Base-by-base conservation (phyloP, 64 coral and sea anemone genomes). In the Stichodactyla mertensii region DNA sequence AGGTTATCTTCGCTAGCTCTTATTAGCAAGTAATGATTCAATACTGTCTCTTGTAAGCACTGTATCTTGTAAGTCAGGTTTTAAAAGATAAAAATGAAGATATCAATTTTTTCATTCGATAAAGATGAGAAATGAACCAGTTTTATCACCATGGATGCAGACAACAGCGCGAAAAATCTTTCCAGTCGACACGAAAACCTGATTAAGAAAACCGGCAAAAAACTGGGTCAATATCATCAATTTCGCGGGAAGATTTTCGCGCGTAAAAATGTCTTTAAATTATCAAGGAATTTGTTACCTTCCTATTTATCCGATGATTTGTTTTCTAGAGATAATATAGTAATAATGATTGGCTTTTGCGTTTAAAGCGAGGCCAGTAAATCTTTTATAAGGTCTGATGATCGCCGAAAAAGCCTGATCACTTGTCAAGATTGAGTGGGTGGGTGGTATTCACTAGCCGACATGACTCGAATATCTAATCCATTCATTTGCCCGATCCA, bases 111-210 rank as follows among this genome's bases (percentile, higher is more conserved):
- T 74, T 3, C 10, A 13, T 31, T 74, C 27, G 12, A 4, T 20
- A 70, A 20, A 14, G 69, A 74, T 74, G 23, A 31, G 23, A 74
- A 74, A 9, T 31, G n/a, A 23, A 10, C 24, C 69, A 27, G 6
- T 74, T 74, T 74, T 74, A 74, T 74, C 69, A 74, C 69, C 69
- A 74, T 74, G 69, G 69, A 27, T 5, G n/a, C 69, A 74, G 69
- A 74, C 69, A 27, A 27, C 22, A 74, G 69, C 24, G 69, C 69
- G 69, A 74, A 74, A 74, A 26, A 74, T 74, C 24, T 74, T 12
- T 74, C 69, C 2, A 12, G 12, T 26, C 69, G 69, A 31, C 69
- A 74, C 69, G 23, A 74, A 31, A 18, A 74, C 24, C 23, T 74
- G 6, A 74, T 74, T 74, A 74, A 74, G 18, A 74, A 71, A 74